These are phyloP conservation scores for Pseudolycoriella hygida DNA, from an alignment of 2,888 invertebrate genomes.

Conservation along the genomic window DNA sequence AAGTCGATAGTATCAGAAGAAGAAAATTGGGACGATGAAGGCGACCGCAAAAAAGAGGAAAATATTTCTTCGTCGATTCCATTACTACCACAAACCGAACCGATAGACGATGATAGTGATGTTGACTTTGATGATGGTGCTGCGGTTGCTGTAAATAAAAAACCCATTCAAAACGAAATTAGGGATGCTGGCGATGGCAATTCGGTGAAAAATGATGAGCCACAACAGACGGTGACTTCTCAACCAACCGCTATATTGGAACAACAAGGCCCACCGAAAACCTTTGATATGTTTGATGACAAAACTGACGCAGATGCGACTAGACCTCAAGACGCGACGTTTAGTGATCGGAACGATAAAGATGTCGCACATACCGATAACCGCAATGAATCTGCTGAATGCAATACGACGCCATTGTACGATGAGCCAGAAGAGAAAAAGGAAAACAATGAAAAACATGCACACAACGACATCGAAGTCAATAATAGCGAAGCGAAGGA, in stretches of 20 bases:
- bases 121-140: constrained; percentile 7
- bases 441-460: not conserved
- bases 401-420: constrained; percentile 19
- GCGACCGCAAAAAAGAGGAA: not conserved
- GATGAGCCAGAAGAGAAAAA: constrained; percentile 16
- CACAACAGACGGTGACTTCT: not conserved
- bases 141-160: not conserved
- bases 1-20: constrained; percentile 20
- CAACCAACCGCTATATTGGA: not conserved
- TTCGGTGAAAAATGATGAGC: not conserved
- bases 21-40: constrained; percentile 25
- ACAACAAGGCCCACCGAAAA: constrained; percentile 5
- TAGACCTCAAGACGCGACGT: constrained; percentile 10
- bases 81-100: constrained; percentile 2
- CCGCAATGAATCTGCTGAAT: constrained; percentile 4
- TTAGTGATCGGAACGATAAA: not conserved
- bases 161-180: not conserved
- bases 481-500: not conserved
- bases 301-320: constrained; percentile 8
- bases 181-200: not conserved
- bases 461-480: not conserved
- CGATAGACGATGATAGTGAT: constrained; percentile 7
- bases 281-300: not conserved
- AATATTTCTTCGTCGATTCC: not conserved
- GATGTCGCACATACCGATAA: not conserved